A percentile compares a stretch with the other conserved stretches of the same genome.
phyloP scores from a whole-genome alignment of 2,113 vertebrate species.

The Tretioscincus oriximinensis region DNA sequence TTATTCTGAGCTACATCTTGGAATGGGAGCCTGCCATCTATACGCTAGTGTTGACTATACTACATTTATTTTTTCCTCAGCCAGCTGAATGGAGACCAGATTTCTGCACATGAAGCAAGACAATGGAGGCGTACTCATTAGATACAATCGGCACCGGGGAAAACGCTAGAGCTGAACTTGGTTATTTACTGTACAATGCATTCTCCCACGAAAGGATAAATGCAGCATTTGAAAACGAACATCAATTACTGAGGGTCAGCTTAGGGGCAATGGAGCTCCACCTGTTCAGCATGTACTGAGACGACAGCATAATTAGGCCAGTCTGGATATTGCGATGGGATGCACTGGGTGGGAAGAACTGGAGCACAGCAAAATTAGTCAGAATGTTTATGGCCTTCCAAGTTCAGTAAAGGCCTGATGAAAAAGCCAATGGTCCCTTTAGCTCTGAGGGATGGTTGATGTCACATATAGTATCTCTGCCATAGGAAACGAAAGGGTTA shows the following conservation, averaged over 20 bases:
- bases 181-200: not conserved
- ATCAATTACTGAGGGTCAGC: not conserved
- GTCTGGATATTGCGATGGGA: not conserved
- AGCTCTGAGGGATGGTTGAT: too few relatives aligned
- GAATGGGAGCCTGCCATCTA: too few relatives aligned
- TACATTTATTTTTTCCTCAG: not conserved
- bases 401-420: not conserved
- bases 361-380: not conserved
- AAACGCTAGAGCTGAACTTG: not conserved
- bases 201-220: not conserved
- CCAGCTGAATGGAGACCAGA: not conserved
- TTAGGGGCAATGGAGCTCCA: not conserved
- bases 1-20: too few relatives aligned
- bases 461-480: too few relatives aligned
- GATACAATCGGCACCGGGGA: not conserved
- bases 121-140: not conserved
- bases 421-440: not conserved
- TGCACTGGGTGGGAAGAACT: not conserved
- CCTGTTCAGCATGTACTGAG: not conserved
- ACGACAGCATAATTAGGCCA: not conserved
- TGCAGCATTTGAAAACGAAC: not conserved
- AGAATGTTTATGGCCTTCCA: not conserved
- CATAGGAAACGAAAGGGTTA: too few relatives aligned
- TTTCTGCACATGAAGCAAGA: not conserved
- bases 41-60: too few relatives aligned